phyloP scores from a whole-genome alignment of 2,797 vertebrate species.

The Clarias platycephalus region DNA sequence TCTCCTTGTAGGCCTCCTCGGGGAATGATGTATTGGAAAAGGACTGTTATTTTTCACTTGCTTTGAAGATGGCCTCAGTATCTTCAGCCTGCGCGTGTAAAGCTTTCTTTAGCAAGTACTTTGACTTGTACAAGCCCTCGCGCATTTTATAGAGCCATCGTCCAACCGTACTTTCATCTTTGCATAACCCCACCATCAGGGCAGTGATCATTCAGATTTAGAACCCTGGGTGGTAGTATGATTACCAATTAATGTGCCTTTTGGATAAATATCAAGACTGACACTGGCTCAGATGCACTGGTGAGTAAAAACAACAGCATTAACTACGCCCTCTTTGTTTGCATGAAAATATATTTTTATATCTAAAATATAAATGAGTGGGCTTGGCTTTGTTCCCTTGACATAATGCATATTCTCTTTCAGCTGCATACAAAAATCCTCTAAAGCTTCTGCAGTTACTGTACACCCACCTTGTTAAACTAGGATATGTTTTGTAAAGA shows the following conservation, averaged over 20 bases:
- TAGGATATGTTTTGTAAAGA: not conserved
- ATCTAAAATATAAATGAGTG: not conserved
- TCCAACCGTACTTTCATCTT: constrained; percentile 62
- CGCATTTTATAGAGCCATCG: constrained; percentile 68
- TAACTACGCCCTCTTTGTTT: not conserved
- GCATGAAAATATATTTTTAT: not conserved
- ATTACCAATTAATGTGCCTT: constrained; percentile 69
- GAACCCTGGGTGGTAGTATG: constrained; percentile 51
- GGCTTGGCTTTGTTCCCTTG: not conserved
- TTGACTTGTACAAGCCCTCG: constrained; percentile 61
- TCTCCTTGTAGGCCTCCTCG: constrained; percentile 23
- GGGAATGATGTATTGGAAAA: constrained; percentile 36
- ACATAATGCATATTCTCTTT: not conserved
- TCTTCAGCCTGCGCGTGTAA: constrained; percentile 39
- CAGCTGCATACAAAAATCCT: not conserved
- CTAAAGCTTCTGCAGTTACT: not conserved
- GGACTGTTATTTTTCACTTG: constrained; percentile 32
- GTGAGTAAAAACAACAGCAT: not conserved
- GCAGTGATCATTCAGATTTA: constrained; percentile 64
- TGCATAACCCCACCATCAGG: constrained; percentile 62
- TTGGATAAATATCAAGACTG: constrained; percentile 63
- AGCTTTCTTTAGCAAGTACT: constrained; percentile 53
- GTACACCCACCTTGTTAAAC: not conserved
- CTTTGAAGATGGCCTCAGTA: constrained; percentile 35
- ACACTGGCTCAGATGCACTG: constrained; percentile 37